Conservation (phyloP, 1,140 invertebrate genomes). For the Dreissena polymorpha region DNA sequence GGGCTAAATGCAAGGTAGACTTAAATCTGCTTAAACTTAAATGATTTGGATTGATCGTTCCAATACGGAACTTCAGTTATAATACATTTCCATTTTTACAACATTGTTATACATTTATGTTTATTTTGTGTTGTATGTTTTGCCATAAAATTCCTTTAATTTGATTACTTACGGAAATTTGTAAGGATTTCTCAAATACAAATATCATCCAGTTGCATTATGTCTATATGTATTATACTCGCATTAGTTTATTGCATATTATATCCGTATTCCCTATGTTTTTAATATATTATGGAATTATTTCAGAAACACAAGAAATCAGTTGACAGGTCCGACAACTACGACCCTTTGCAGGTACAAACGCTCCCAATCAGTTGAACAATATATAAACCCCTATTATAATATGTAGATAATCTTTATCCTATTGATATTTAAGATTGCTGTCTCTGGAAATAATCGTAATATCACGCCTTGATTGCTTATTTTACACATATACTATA, state of each 20-base stretch:
- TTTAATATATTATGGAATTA: background rate
- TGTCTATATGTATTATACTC: background rate
- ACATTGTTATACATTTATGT: background rate
- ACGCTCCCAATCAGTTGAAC: background rate
- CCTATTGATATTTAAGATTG: background rate
- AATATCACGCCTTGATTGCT: background rate
- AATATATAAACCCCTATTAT: too few species aligned
- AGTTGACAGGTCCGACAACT: slow-evolving; percentile 23
- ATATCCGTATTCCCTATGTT: background rate
- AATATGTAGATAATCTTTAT: too few species aligned
- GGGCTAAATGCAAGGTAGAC: too few species aligned
- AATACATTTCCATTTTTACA: too few species aligned
- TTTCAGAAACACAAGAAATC: slow-evolving; percentile 48
- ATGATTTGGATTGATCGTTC: too few species aligned
- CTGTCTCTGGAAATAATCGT: too few species aligned
- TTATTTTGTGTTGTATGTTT: background rate
- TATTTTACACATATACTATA: background rate
- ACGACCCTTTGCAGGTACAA: slow-evolving; percentile 41
- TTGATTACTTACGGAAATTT: background rate
- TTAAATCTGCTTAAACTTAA: too few species aligned
- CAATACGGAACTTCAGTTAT: too few species aligned
- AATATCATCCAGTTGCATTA: background rate
- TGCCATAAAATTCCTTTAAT: background rate
- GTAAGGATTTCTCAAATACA: background rate
- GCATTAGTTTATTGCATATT: background rate